Evolutionary conservation across 2,797 vertebrate species (phyloP).

Genomic region (Microcaecilia unicolor): DNA sequence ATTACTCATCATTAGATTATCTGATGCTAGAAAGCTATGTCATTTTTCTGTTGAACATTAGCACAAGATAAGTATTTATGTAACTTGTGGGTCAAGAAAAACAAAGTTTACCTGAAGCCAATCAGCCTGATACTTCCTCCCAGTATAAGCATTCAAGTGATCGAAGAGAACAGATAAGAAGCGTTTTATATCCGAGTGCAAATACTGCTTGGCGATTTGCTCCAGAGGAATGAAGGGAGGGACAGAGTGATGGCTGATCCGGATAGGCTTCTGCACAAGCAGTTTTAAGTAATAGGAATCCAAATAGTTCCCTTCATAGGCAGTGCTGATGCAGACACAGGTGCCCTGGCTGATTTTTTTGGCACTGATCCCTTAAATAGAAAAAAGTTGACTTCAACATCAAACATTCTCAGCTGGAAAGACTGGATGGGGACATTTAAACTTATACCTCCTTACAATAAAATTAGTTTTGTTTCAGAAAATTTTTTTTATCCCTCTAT

Average conservation of each 20-base stretch:
- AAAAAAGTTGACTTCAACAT: too few relatives aligned
- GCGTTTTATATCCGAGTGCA: constrained; percentile 53
- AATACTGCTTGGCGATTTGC: constrained; percentile 41
- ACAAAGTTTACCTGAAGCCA: constrained; percentile 62
- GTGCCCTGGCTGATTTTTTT: constrained; percentile 40
- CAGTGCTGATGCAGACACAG: constrained; percentile 64
- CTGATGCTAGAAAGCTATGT: too few relatives aligned
- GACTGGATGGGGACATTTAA: too few relatives aligned
- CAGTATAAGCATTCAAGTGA: constrained; percentile 67
- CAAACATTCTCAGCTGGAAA: too few relatives aligned
- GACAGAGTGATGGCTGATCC: constrained; percentile 66
- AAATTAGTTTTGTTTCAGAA: too few relatives aligned
- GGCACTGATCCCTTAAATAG: constrained; percentile 41
- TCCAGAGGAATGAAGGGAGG: constrained; percentile 74
- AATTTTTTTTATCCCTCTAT: too few relatives aligned
- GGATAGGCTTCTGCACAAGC: constrained; percentile 36
- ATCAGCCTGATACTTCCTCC: constrained; percentile 71
- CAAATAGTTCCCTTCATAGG: constrained; percentile 64
- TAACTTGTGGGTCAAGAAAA: too few relatives aligned
- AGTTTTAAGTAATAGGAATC: constrained; percentile 76
- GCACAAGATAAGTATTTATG: too few relatives aligned
- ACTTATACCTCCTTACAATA: too few relatives aligned
- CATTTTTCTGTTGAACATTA: too few relatives aligned
- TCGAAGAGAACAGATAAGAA: constrained; percentile 61
- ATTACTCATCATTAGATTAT: too few relatives aligned